Evolutionary conservation across 2,797 vertebrate genomes (phyloP), one percentile per base, ranked within the genome.

Genomic region (Scarus forsteni): DNA sequence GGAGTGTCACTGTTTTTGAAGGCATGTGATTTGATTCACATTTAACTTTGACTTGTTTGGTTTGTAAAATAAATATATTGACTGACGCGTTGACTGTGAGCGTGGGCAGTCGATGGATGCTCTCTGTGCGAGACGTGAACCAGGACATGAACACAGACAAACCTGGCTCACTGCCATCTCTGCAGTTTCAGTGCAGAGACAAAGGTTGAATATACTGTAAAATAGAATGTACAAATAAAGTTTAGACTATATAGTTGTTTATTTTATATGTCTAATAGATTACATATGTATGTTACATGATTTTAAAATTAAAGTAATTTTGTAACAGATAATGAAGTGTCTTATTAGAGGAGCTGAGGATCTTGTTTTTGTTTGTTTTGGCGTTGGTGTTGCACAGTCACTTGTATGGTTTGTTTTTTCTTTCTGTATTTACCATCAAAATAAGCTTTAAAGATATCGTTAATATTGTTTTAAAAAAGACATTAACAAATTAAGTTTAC

Each of bases 261-360:
- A 94, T 94, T 94, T 94, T 95, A 92, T 94, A 93, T 92, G 89
- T 93, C 67, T 81, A 80, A 93, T 92, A 93, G 91, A 93, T 89
- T 88, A 73, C 82, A 86, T 88, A 92, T 86, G 80, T 92, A 91
- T 87, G 88, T 92, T 90, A 87, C 88, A 92, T 91, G 84, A 93
- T 92, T 93, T 94, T 72, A 92, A 93, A 89, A 92, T 91, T 89
- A 92, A 93, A 93, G 85, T 92, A 90, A 93, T 94, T 95, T 94
- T 95, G 87, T 95, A 95, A 94, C 91, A 93, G 91, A 93, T 92
- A 85, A 93, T 92, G 83, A 94, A 94, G 93, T 95, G 94, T 95
- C 93, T 95, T 94, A 94, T 85, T 88, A 89, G 90, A 85, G 83
- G 76, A 85, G 81, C 52, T 79, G 79, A 89, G 77, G 84, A 73